phyloP scores from a whole-genome alignment of 1,140 invertebrate genomes.

The Xylocopa sonorina region DNA sequence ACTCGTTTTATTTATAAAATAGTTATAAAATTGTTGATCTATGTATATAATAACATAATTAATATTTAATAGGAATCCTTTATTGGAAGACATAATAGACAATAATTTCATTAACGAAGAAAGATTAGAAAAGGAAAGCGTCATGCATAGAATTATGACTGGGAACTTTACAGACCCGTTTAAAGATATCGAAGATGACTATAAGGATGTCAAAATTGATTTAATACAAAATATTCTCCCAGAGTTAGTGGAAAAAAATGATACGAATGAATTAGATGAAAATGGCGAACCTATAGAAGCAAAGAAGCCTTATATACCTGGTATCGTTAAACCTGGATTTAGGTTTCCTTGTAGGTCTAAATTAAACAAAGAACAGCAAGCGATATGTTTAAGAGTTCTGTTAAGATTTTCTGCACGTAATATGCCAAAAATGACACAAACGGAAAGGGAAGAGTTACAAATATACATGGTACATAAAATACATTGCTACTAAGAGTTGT shows the following conservation, averaged over 20 bases:
- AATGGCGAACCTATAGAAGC: background rate
- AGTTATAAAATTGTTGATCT: too few relatives aligned
- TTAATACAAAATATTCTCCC: constrained; percentile 10
- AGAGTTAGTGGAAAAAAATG: too few relatives aligned
- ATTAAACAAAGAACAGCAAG: constrained; percentile 59
- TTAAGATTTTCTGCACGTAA: constrained; percentile 53
- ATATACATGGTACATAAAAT: constrained; percentile 59
- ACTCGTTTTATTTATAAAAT: background rate
- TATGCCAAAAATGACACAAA: constrained; percentile 44
- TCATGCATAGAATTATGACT: constrained; percentile 63
- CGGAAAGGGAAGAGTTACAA: constrained; percentile 61
- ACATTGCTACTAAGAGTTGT: constrained; percentile 1
- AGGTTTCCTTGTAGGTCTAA: constrained; percentile 57
- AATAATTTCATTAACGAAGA: constrained; percentile 60
- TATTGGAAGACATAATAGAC: constrained; percentile 66
- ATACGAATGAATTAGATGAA: constrained; percentile 7
- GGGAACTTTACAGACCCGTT: constrained; percentile 64
- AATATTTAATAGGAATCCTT: constrained; percentile 51
- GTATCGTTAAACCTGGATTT: constrained; percentile 53
- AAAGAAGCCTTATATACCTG: constrained; percentile 62
- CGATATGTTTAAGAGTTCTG: constrained; percentile 58
- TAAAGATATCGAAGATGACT: constrained; percentile 59
- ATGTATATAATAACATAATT: background rate
- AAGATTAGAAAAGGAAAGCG: constrained; percentile 65
- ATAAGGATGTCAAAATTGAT: constrained; percentile 33